These are phyloP conservation scores for Cheilosia pagana DNA, from an alignment of 2,888 invertebrate genomes.

Conservation along the genomic window DNA sequence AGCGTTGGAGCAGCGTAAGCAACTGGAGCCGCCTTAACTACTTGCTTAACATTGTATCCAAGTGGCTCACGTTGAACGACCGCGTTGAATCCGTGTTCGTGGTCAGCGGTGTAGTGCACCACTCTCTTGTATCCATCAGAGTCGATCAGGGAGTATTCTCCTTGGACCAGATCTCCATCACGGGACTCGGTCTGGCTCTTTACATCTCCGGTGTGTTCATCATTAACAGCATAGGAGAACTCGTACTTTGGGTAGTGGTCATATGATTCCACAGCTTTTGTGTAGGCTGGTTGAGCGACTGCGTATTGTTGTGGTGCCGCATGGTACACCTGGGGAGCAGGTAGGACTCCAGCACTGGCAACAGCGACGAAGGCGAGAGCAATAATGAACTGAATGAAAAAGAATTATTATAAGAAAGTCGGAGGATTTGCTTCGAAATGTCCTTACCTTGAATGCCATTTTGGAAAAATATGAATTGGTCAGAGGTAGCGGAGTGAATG, in stretches of 20 bases:
- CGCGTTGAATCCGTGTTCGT: constrained; percentile 75
- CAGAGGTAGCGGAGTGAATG: constrained; percentile 24
- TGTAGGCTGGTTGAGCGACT: constrained; percentile 64
- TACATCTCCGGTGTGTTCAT: constrained; percentile 82
- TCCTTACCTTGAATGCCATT: constrained; percentile 79
- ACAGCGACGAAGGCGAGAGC: constrained; percentile 77
- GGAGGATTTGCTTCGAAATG: not conserved
- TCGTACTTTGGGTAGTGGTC: constrained; percentile 80
- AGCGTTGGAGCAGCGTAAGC: constrained; percentile 45
- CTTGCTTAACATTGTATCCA: constrained; percentile 35
- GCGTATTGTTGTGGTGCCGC: constrained; percentile 31
- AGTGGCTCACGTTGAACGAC: constrained; percentile 75
- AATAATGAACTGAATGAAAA: constrained; percentile 76
- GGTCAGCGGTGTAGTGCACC: constrained; percentile 84
- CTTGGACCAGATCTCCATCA: constrained; percentile 85
- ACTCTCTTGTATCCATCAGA: constrained; percentile 86
- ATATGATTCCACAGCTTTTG: constrained; percentile 73
- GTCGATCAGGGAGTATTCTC: constrained; percentile 82
- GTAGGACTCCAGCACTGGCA: constrained; percentile 77
- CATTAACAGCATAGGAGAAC: constrained; percentile 82
- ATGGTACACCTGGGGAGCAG: constrained; percentile 50
- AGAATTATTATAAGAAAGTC: not conserved
- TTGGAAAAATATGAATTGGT: constrained; percentile 42
- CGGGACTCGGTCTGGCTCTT: constrained; percentile 85
- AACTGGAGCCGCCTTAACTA: constrained; percentile 27